A percentile compares a stretch with the other conserved stretches of the same genome.
These are phyloP conservation scores for Anableps anableps DNA, from an alignment of 2,797 vertebrate genomes.

Conservation along the genomic window DNA sequence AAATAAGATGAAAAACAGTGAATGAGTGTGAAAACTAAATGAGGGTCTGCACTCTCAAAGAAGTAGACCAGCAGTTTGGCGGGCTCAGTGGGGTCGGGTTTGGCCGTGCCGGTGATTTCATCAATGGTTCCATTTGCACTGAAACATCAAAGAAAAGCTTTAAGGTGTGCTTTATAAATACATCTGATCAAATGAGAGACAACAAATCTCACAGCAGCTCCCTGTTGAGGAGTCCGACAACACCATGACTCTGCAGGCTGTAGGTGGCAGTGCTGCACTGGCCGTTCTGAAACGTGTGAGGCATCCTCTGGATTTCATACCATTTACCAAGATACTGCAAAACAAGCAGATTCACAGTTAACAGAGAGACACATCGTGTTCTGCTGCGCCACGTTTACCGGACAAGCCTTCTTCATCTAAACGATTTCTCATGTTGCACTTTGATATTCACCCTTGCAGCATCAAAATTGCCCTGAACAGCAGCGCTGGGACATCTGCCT, in stretches of 20 bases:
- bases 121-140: conserved; percentile 55
- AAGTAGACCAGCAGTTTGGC: conserved; percentile 87
- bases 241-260: conserved; percentile 75
- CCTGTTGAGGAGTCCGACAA: conserved; percentile 83
- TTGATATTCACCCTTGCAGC: conserved; percentile 54
- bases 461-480: conserved; percentile 83
- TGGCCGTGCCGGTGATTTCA: conserved; percentile 75
- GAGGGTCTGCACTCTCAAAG: conserved; percentile 66
- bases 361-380: neutral
- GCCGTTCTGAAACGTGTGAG: conserved; percentile 81
- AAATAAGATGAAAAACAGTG: neutral
- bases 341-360: conserved; percentile 1
- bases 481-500: conserved; percentile 81
- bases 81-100: conserved; percentile 76
- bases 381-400: neutral
- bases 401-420: neutral
- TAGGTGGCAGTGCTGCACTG: conserved; percentile 86
- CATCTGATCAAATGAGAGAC: neutral
- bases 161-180: neutral
- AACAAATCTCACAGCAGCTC: conserved; percentile 82
- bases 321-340: conserved; percentile 87
- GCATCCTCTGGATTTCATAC: conserved; percentile 87
- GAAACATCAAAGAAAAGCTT: neutral
- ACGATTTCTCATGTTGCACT: neutral
- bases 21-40: neutral